Conservation (phyloP, 2,888 invertebrate genomes). For the Dryomyza anilis region DNA sequence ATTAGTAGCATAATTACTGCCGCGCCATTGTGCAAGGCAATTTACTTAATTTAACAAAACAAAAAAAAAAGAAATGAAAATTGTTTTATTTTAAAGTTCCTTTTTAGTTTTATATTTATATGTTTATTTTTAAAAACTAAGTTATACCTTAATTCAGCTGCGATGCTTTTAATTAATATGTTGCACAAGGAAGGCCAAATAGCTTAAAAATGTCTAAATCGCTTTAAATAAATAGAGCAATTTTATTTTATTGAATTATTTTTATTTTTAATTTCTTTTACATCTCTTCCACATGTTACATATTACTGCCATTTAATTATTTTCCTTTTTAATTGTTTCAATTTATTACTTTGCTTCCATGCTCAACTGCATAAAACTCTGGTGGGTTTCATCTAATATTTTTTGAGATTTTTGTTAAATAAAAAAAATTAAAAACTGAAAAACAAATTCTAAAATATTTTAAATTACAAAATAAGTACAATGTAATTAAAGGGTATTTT, state of each 20-base stretch:
- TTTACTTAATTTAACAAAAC: not conserved
- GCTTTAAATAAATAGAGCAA: not conserved
- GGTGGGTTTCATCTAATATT: no score
- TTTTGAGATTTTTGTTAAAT: no score
- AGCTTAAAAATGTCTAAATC: not conserved
- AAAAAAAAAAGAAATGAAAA: not conserved
- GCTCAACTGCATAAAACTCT: not conserved
- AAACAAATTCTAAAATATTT: no score
- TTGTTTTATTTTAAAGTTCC: constrained; percentile 13
- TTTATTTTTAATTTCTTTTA: not conserved
- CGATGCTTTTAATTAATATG: no score
- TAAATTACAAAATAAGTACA: not conserved
- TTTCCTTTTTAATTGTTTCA: not conserved
- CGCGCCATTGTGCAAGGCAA: not conserved
- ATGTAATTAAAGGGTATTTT: not conserved
- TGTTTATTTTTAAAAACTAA: no score
- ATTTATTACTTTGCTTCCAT: not conserved
- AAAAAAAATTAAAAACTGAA: no score
- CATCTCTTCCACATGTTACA: not conserved
- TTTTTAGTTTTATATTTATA: no score
- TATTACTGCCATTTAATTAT: not conserved
- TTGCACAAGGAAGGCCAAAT: not conserved
- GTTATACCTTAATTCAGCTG: not conserved
- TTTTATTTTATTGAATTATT: not conserved
- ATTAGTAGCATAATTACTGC: no score